Conservation (phyloP, 1,140 invertebrate species). For the Drosophila hydei region DNA sequence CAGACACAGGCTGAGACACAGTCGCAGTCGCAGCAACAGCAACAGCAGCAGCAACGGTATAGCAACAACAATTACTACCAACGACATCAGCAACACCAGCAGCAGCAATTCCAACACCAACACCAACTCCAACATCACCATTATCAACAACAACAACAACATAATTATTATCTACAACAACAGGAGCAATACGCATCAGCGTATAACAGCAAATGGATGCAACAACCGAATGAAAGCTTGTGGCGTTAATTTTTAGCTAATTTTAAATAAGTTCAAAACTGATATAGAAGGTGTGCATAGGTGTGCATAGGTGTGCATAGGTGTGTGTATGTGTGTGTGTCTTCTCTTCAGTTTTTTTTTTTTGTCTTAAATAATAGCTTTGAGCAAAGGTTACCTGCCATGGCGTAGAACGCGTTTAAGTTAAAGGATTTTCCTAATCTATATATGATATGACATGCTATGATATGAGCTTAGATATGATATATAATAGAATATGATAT, state of each 20-base stretch:
- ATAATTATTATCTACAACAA: constrained; percentile 38
- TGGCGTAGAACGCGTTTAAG: constrained; percentile 48
- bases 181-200: constrained; percentile 34
- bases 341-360: not conserved
- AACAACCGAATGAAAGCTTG: constrained; percentile 32
- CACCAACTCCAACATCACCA: constrained; percentile 27
- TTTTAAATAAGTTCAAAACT: not conserved
- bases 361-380: not conserved
- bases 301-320: not conserved
- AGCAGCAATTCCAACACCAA: constrained; percentile 24
- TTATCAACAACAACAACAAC: constrained; percentile 36
- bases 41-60: constrained; percentile 1
- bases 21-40: not conserved
- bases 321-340: not conserved
- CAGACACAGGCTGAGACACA: constrained; percentile 11
- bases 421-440: not conserved
- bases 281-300: not conserved
- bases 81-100: constrained; percentile 35
- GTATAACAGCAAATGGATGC: constrained; percentile 40
- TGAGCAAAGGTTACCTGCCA: constrained; percentile 10
- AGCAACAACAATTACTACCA: constrained; percentile 47
- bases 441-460: no score
- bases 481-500: no score
- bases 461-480: no score
- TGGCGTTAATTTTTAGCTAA: constrained; percentile 33